These are phyloP conservation scores for Muntiacus muntjak DNA, from an alignment of 2,113 vertebrate genomes.

Conservation along the genomic window DNA sequence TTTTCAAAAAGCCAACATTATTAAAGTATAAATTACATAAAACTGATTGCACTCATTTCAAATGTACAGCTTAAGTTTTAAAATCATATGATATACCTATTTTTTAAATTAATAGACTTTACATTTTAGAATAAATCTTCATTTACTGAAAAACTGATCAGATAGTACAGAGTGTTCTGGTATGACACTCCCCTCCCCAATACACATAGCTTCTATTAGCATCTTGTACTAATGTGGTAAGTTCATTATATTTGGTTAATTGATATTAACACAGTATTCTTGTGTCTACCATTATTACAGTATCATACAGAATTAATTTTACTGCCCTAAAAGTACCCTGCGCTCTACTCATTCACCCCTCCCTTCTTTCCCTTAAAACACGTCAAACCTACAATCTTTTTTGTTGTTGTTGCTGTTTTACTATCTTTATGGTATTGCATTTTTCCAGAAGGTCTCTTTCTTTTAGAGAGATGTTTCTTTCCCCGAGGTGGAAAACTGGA, in stretches of 20 bases:
- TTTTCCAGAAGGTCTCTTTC: background rate
- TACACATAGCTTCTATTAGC: background rate
- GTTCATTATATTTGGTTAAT: background rate
- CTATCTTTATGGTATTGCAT: accelerated
- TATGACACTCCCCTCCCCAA: background rate
- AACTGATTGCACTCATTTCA: background rate
- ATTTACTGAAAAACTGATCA: background rate
- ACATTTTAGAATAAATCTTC: background rate
- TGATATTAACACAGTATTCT: background rate
- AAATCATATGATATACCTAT: background rate
- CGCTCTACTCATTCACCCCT: background rate
- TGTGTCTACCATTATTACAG: background rate
- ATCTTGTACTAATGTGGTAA: background rate
- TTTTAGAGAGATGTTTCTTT: background rate
- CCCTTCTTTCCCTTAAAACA: background rate
- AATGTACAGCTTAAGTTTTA: background rate
- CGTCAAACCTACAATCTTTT: background rate
- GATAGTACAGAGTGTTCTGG: background rate
- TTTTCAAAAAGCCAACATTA: background rate
- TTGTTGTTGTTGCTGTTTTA: background rate
- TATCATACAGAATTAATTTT: background rate
- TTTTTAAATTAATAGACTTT: background rate
- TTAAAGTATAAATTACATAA: background rate
- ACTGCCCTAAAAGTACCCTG: background rate
- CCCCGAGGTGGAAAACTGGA: background rate